Conservation (phyloP, 2,797 vertebrate genomes). For the Paramormyrops hopkinsi region DNA sequence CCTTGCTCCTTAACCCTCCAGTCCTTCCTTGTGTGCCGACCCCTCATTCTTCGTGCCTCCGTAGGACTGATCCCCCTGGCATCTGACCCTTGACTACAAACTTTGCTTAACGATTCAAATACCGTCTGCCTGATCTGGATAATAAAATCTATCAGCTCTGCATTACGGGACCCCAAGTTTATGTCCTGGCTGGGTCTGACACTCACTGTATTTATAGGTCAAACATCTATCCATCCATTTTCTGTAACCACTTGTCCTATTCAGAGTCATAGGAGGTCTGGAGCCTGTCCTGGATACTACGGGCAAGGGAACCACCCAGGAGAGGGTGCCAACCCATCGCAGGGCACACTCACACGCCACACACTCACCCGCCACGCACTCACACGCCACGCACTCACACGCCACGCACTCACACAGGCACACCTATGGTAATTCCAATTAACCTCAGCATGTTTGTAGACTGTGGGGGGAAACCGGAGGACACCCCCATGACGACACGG, state of each 20-base stretch:
- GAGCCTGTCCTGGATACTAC: too few relatives aligned
- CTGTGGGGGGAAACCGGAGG: background rate
- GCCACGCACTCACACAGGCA: background rate
- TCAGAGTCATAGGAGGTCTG: too few relatives aligned
- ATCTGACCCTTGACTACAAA: background rate
- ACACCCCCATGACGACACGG: background rate
- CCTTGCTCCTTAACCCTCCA: background rate
- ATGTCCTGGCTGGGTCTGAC: background rate
- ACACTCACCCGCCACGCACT: too few relatives aligned
- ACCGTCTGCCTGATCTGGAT: background rate
- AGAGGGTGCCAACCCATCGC: too few relatives aligned
- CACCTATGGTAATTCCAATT: background rate
- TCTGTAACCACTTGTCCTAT: too few relatives aligned
- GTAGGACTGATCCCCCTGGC: background rate
- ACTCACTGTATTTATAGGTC: background rate
- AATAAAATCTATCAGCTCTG: background rate
- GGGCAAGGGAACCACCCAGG: too few relatives aligned
- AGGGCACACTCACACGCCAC: too few relatives aligned
- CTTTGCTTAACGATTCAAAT: background rate
- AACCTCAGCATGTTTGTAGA: background rate
- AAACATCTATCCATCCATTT: background rate
- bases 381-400: too few relatives aligned
- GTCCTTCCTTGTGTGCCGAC: background rate
- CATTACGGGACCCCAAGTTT: background rate
- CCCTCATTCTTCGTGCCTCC: background rate